These are phyloP conservation scores for Spodoptera picta DNA, from an alignment of 2,888 invertebrate species.

Conservation along the genomic window DNA sequence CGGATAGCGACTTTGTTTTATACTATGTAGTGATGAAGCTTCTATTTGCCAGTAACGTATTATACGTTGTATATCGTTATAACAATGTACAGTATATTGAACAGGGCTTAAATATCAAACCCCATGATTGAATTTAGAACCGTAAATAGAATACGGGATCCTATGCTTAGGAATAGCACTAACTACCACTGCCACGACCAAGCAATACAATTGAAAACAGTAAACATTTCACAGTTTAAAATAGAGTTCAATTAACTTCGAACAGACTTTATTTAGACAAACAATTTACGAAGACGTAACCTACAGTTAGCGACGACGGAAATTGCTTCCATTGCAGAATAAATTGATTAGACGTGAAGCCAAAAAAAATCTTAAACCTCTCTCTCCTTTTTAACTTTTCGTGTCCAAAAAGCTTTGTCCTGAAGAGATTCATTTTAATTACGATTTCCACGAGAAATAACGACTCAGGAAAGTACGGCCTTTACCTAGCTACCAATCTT, in stretches of 20 bases:
- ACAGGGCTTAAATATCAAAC: no score
- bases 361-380: slow-evolving; percentile 61
- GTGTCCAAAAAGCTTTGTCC: slow-evolving; percentile 71
- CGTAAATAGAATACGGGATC: no score
- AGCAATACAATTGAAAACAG: no score
- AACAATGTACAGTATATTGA: no score
- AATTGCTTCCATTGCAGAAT: slow-evolving; percentile 48
- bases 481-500: slow-evolving; percentile 83
- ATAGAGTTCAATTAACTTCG: slow-evolving; percentile 1
- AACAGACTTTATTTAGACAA: slow-evolving; percentile 35
- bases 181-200: no score
- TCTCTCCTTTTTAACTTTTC: slow-evolving; percentile 69
- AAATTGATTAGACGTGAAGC: slow-evolving; percentile 60
- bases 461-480: slow-evolving; percentile 74
- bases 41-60: no score
- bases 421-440: slow-evolving; percentile 85
- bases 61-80: no score
- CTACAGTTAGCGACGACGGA: slow-evolving; percentile 38
- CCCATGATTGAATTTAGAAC: no score
- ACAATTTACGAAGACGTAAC: slow-evolving; percentile 41
- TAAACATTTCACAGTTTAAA: background rate
- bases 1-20: no score
- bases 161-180: no score
- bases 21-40: no score
- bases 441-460: slow-evolving; percentile 81